Evolutionary conservation across 1,140 invertebrate species (phyloP), one percentile per base, ranked within the genome.

Genomic region (Zaprionus africanus): DNA sequence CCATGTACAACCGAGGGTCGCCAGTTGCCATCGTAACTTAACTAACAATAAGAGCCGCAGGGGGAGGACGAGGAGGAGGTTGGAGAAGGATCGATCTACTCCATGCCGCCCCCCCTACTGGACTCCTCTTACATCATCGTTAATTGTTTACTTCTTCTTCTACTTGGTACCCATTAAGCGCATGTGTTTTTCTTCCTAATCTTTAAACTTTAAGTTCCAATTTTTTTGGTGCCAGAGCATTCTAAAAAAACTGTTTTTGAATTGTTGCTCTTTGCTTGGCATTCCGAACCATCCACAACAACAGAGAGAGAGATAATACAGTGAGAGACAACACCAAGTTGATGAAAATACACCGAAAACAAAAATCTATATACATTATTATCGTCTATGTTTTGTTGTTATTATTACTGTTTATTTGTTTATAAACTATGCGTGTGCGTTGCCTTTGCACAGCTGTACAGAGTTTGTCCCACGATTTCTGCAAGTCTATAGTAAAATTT

Each of bases 151-250:
- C 57, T 38, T 58, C 38, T 31, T 82, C 24, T 61, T 60, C 74
- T 79, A 76, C 85, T 90, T 90, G 78, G 76, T 88, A 87, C 54
- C 38, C 43, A 54, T 74, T 85, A 85, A 85, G 81, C 75, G 85
- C 84, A 79, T 88, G 62, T 84, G 31, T 80, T 77, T 68, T 74
- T 19, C 19, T 73, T 78, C 83, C 64, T 54, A 67, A 64, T 73
- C 53, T 66, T 72, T 81, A 88, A 87, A 83, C 77, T 84, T 81
- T 90, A 34, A 60, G 56, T 53, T 46, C n/a, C n/a, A 46, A n/a
- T 17, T n/a, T 17, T 17, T n/a, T 17, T 17, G 41, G 41, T 46
- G 41, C 60, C 26, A 11, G 46, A 63, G 58, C 36, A 36, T 63
- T 63, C 56, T 43, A 17, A 49, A 65, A 34, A 34, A 34, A 34